Base-by-base conservation (phyloP, 2,888 invertebrate genomes). In the Chrysotoxum bicinctum region DNA sequence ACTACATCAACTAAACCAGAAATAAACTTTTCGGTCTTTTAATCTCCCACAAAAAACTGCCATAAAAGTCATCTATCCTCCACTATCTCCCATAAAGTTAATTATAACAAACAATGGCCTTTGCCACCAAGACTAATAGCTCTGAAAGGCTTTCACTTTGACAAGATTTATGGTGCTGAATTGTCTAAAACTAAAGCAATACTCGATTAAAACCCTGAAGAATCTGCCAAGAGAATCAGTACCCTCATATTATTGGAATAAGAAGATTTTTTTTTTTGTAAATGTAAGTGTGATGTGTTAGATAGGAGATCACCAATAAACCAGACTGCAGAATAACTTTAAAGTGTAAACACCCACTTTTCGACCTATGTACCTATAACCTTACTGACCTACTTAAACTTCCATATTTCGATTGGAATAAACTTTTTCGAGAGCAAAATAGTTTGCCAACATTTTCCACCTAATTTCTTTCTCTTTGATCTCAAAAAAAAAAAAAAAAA, bases 301-400 rank as follows among this genome's bases (percentile, higher is more conserved):
- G 23, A 43, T 45, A 64, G 40, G 16, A n/a, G n/a, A 45, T 64
- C 45, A 45, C 45, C 45, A 60, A 43, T 26, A 23, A 60, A 60
- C 37, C 45, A 45, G 64, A 64, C 64, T 64, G 45, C 58, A 64
- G 12, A 40, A 32, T 45, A 64, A 45, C 19, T 64, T 30, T 32
- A 26, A 45, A 45, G 45, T 21, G 16, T 64, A 45, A 64, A 45
- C 45, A 45, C 19, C 64, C 32, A 43, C 30, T 30, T 45, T 45
- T 30, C 8, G 10, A 58, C 58, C 21, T n/a, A n/a, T 37, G 14
- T 32, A 9, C 37, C 37, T 37, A 35, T 32, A 32, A 62, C 62
- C 43, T 45, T 32, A 64, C 64, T 64, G 64, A 64, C 64, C 64
- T 45, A 64, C 45, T 64, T 64, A 30, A 45, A 64, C 19, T 64